Evolutionary conservation across 1,140 invertebrate species (phyloP), one percentile per base, ranked within the genome.

Genomic region (Octopus bimaculoides): DNA sequence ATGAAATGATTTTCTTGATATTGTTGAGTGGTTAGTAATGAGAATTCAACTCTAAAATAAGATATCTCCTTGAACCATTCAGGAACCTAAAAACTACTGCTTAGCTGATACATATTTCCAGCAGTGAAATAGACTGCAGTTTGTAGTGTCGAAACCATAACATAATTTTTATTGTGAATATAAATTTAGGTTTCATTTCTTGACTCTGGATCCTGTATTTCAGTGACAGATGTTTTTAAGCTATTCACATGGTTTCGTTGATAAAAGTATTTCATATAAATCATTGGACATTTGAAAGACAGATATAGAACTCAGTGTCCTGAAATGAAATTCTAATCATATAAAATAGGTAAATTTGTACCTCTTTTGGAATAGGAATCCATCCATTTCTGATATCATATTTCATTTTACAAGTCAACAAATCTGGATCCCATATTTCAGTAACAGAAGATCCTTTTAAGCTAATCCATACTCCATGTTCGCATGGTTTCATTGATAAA

Each of bases 391-490:
- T 84, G 6, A 91, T 90, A 82, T 92, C 92, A 82, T 90, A 92
- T 69, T 92, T 83, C 82, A 92, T 87, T 81, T 88, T 88, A 83
- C 92, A 92, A 66, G 88, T 87, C 5, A 91, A 81, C 1, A 80
- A 84, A n/a, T 86, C 81, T 2, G 87, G 86, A 80, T 91, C 89
- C 91, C 92, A 92, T n/a, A 92, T 83, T 83, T 92, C 91, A 75
- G 92, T 77, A 12, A 92, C 86, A 7, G 90, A 91, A 0, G 91
- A 92, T 61, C 92, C 91, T 41, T 91, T 85, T 9, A 92, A 87
- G 10, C 90, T 87, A 54, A 92, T 84, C 89, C 91, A 92, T 41
- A 92, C 88, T 20, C 92, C 92, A 81, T 89, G 85, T 12, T 87
- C 83, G 5, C 88, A 85, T 0, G 82, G 78, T 5, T 86, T 84